Base-by-base conservation (phyloP, 92 coral and sea anemone genomes). In the Virgularia gustaviana region DNA sequence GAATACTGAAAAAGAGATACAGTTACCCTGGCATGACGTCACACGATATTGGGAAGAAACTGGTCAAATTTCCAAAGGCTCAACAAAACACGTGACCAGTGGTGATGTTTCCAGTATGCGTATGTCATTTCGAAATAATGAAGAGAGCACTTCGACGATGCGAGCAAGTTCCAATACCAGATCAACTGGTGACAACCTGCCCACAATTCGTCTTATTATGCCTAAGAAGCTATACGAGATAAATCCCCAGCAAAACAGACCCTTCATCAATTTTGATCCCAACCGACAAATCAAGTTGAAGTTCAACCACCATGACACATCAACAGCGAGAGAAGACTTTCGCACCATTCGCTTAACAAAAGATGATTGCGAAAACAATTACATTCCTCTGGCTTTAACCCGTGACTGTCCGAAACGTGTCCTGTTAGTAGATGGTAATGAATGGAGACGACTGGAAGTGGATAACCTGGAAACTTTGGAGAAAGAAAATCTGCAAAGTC, bases 161-260 rank as follows among this genome's bases (percentile, higher is more conserved):
- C 54, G 51, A 38, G 6, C 75, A 1, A 47, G 41, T 34, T 30
- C 60, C 28, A 27, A 31, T n/a, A 42, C 43, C 25, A 30, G 41
- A 7, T 20, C 54, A 9, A 12, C 38, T 18, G 55, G 47, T 22
- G 60, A 68, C 31, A 55, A 55, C 33, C 36, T 68, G 35, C 75
- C 75, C 22, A 68, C 75, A 30, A 68, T 68, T 24, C 75, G 75
- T 22, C 61, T 68, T 45, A 68, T 68, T 31, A 68, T 68, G 75
- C 75, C 75, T 18, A 68, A 68, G 38, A 68, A 51, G 47, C 35
- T 68, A 22, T 68, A 68, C 20, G 75, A 59, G 19, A 49, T 33
- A 19, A 36, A 47, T 31, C 51, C 75, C 11, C 51, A 45, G 61
- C 75, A 68, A 10, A 61, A 68, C 54, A 19, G 61, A 35, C 75